Evolutionary conservation across 2,888 invertebrate genomes (phyloP).

Genomic region (Habroteleia sp.): DNA sequence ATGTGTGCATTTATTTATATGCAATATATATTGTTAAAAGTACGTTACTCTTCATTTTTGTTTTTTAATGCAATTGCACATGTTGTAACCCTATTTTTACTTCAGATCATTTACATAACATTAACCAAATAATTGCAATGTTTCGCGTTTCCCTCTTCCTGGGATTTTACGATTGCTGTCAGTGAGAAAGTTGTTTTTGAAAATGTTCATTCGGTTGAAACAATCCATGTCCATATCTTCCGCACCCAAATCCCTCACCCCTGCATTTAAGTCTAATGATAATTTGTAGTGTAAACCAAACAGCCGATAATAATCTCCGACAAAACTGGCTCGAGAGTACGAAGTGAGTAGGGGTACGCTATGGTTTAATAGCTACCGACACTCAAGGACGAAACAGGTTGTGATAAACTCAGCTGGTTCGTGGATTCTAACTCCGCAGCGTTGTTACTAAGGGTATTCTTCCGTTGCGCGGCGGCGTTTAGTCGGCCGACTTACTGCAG

Average conservation of each 20-base stretch:
- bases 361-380: slow-evolving; percentile 59
- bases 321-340: slow-evolving; percentile 18
- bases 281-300: slow-evolving; percentile 57
- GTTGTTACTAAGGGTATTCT: slow-evolving; percentile 63
- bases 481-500: slow-evolving; percentile 59
- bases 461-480: slow-evolving; percentile 48
- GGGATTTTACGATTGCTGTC: slow-evolving; percentile 29
- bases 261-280: slow-evolving; percentile 54
- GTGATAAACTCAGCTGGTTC: slow-evolving; percentile 59
- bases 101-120: slow-evolving; percentile 40
- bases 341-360: slow-evolving; percentile 26
- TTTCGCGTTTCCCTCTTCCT: slow-evolving; percentile 14
- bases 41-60: too few relatives aligned
- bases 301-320: slow-evolving; percentile 47
- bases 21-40: too few relatives aligned
- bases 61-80: too few relatives aligned
- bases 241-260: slow-evolving; percentile 36
- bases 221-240: slow-evolving; percentile 35
- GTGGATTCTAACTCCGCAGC: slow-evolving; percentile 56
- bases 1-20: too few relatives aligned
- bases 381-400: slow-evolving; percentile 56
- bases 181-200: slow-evolving; percentile 42
- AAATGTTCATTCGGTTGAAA: slow-evolving; percentile 49
- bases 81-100: slow-evolving; percentile 10
- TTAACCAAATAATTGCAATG: slow-evolving; percentile 34